Evolutionary conservation across 2,888 invertebrate genomes (phyloP), one percentile per base, ranked within the genome.

Genomic region (Pristionchus arcanus): DNA sequence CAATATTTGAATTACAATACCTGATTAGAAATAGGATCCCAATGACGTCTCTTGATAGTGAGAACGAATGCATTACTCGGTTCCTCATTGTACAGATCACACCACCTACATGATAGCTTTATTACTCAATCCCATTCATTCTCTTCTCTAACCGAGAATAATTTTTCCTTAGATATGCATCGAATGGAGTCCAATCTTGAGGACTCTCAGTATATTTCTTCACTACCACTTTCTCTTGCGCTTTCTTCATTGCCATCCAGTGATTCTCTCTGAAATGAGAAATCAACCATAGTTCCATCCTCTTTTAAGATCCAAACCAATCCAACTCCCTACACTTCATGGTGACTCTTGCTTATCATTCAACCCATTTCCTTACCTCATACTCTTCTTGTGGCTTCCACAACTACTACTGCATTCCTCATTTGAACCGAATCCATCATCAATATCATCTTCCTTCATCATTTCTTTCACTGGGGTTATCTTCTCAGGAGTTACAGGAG

Each of bases 131-230:
- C 11, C 5, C 5, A 21, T 81, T 16, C 49, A 42, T 77, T 42
- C 21, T n/a, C 42, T 25, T 42, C 49, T 53, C 74, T 16, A 28
- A 81, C 81, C n/a, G n/a, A 15, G 34, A 1, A 34, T 85, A 85
- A 5, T 85, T 31, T 34, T 25, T 85, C n/a, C 19, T 49, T 16
- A 85, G 59, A 59, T 19, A 85, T 11, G 34, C 84, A 49, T 85
- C 84, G 34, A 85, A 85, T 28, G 84, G 49, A 34, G 84, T 85
- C 84, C 84, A 85, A 21, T 85, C 84, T 15, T 55, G 19, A 59
- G 81, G 49, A n/a, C n/a, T 28, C 9, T 81, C 81, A 42, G 42
- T 81, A n/a, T 81, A 81, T 81, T 53, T 42, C 49, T 53, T 81
- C 49, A 53, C 42, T 42, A 2, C 2, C n/a, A 81, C 53, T 53